Conservation (phyloP, 2,888 invertebrate genomes). For the Andrena camellia region DNA sequence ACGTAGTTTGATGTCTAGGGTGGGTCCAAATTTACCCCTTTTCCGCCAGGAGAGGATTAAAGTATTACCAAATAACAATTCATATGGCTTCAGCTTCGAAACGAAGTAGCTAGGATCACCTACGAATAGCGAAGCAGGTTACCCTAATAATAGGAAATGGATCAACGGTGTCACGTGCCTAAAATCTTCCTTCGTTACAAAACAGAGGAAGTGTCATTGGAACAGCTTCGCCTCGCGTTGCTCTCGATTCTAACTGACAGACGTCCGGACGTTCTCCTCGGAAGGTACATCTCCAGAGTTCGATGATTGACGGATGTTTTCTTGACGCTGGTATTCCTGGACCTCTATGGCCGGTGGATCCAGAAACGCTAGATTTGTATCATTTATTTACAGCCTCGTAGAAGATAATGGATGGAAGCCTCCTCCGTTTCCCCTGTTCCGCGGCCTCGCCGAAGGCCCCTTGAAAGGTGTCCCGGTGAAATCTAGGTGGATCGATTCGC, state of each 20-base stretch:
- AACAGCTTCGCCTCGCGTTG: constrained; percentile 56
- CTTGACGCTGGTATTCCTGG: constrained; percentile 48
- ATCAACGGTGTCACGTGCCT: constrained; percentile 53
- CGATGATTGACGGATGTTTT: constrained; percentile 57
- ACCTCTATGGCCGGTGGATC: background rate
- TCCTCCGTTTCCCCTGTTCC: background rate
- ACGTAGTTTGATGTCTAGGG: too few relatives aligned
- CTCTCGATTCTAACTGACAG: constrained; percentile 55
- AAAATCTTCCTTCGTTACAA: constrained; percentile 29
- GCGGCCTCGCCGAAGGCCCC: background rate
- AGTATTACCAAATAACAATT: too few relatives aligned
- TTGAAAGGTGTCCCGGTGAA: background rate
- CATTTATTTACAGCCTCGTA: constrained; percentile 26
- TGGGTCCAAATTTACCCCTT: too few relatives aligned
- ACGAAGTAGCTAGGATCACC: background rate
- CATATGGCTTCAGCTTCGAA: too few relatives aligned
- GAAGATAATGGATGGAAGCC: constrained; percentile 30
- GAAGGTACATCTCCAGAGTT: constrained; percentile 25
- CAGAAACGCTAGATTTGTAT: constrained; percentile 18
- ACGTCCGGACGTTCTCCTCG: constrained; percentile 30
- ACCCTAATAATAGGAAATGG: constrained; percentile 70
- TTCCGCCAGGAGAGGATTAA: too few relatives aligned
- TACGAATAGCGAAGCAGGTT: constrained; percentile 13
- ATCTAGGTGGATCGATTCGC: constrained; percentile 8
- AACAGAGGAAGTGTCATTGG: constrained; percentile 70